These are phyloP conservation scores for Drosophila nigricruria DNA, from an alignment of 2,888 invertebrate genomes.

Conservation along the genomic window DNA sequence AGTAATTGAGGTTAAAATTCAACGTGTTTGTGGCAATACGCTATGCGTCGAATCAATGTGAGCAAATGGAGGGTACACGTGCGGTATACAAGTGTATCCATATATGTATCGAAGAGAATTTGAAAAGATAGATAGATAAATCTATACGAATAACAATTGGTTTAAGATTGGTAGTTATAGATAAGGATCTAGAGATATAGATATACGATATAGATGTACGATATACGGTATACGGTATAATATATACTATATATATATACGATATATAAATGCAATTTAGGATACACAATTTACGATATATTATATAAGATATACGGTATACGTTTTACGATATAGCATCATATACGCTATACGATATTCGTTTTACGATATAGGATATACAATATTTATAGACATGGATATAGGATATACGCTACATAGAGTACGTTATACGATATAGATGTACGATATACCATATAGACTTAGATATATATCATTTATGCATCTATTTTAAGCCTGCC, in stretches of 20 bases:
- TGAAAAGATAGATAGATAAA: background rate
- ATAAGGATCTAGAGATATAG: background rate
- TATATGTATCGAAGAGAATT: background rate
- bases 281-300: background rate
- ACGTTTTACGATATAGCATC: background rate
- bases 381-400: background rate
- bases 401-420: background rate
- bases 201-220: background rate
- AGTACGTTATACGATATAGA: background rate
- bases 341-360: background rate
- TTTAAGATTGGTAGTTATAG: background rate
- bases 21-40: background rate
- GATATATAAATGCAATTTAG: background rate
- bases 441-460: background rate
- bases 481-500: background rate
- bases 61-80: background rate
- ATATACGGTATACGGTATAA: background rate
- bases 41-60: background rate
- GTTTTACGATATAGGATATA: background rate
- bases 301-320: background rate
- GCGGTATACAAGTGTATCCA: background rate
- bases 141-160: background rate
- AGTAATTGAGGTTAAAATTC: constrained; percentile 9
- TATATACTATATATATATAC: background rate
- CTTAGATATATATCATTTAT: background rate